A percentile compares a stretch with the other conserved stretches of the same genome.
Evolutionary conservation across 2,888 invertebrate species (phyloP).

Genomic region (Andrena haemorrhoa): DNA sequence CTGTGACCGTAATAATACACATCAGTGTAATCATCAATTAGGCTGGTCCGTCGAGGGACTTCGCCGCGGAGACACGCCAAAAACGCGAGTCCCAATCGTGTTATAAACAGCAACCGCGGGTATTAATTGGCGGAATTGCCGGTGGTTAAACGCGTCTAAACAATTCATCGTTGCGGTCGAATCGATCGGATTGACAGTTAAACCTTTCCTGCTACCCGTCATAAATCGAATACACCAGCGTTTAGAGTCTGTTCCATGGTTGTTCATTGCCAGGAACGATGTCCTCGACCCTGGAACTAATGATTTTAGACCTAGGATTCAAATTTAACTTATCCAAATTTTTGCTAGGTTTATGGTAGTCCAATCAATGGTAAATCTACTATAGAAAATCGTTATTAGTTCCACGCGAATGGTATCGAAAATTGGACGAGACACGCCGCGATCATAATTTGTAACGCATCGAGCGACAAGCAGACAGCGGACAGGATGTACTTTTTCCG

Average conservation of each 20-base stretch:
- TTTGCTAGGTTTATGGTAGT: not conserved
- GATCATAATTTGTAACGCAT: slow-evolving; percentile 20
- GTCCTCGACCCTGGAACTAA: too few species aligned
- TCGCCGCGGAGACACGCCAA: not conserved
- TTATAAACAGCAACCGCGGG: slow-evolving; percentile 29
- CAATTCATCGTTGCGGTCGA: slow-evolving; percentile 34
- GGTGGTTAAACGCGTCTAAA: slow-evolving; percentile 42
- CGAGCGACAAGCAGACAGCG: not conserved
- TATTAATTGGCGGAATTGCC: slow-evolving; percentile 28
- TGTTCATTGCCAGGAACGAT: too few species aligned
- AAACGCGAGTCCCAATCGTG: slow-evolving; percentile 28
- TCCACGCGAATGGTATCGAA: not conserved
- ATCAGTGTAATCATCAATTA: slow-evolving; percentile 22
- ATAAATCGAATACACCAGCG: too few species aligned
- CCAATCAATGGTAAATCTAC: slow-evolving; percentile 10
- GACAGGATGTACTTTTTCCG: not conserved
- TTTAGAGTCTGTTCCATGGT: too few species aligned
- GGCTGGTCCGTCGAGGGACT: not conserved
- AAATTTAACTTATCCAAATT: too few species aligned
- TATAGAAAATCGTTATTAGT: not conserved
- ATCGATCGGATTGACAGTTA: slow-evolving; percentile 39
- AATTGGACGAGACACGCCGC: not conserved
- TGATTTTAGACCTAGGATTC: too few species aligned
- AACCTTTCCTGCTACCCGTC: slow-evolving; percentile 33
- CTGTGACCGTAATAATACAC: not conserved